Conservation (phyloP, 2,113 vertebrate species). For the Carassius auratus region DNA sequence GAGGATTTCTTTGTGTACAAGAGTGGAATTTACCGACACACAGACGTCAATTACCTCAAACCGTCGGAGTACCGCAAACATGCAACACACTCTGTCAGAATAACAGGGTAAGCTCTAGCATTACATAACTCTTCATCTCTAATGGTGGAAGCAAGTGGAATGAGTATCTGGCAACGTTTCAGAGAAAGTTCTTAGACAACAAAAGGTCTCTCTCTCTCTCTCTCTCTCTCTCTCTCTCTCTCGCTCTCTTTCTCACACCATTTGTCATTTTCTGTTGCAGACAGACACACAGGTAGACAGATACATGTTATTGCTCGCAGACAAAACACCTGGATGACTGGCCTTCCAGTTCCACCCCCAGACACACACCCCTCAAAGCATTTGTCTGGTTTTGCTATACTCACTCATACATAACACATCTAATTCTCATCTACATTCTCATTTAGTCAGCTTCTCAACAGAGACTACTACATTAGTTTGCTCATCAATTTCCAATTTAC, state of each 20-base stretch:
- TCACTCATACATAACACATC: not conserved
- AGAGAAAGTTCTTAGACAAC: not conserved
- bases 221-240: not conserved
- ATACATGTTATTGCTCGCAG: slow-evolving; percentile 51
- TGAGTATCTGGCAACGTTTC: not conserved
- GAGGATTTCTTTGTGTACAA: slow-evolving; percentile 97
- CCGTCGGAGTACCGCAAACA: slow-evolving; percentile 82
- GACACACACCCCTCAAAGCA: not conserved
- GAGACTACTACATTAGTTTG: too few relatives aligned
- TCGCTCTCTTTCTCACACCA: not conserved
- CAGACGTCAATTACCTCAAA: slow-evolving; percentile 80
- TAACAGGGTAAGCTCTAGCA: slow-evolving; percentile 84
- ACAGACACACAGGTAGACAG: too few relatives aligned
- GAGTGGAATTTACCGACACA: slow-evolving; percentile 90
- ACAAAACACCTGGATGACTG: slow-evolving; percentile 72
- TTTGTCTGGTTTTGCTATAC: slow-evolving; percentile 1
- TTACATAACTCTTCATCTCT: slow-evolving; percentile 30
- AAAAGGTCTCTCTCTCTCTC: not conserved
- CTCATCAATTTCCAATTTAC: too few relatives aligned
- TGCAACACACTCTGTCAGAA: slow-evolving; percentile 92
- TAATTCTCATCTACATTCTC: not conserved
- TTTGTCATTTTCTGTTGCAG: not conserved
- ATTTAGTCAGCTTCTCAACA: too few relatives aligned
- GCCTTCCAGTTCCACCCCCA: slow-evolving; percentile 16
- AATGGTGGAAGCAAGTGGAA: slow-evolving; percentile 1